Conservation (phyloP, 2,113 vertebrate species). For the Ophiodon elongatus region DNA sequence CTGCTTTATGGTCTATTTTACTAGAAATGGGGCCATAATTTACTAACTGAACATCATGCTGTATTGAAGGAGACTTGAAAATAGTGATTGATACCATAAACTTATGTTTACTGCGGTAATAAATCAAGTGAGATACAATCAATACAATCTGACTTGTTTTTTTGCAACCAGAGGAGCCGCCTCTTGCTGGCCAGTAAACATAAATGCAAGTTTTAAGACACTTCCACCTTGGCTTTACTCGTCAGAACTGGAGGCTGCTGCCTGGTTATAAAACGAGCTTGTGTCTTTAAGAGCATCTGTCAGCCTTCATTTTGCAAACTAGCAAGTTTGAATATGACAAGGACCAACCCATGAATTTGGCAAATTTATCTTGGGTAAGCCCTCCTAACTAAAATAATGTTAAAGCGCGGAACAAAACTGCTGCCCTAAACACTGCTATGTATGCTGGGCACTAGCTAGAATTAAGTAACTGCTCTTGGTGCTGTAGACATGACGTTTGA, state of each 20-base stretch:
- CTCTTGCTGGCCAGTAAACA: not conserved
- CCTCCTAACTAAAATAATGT: not conserved
- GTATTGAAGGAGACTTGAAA: too few species aligned
- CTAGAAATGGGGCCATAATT: too few species aligned
- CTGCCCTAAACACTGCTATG: not conserved
- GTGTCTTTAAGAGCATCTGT: not conserved
- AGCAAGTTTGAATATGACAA: not conserved
- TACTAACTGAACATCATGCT: too few species aligned
- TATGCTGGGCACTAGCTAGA: not conserved
- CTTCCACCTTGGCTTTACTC: too few species aligned
- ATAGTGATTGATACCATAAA: too few species aligned
- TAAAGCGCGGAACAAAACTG: not conserved
- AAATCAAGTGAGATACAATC: too few species aligned
- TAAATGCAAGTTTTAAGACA: not conserved
- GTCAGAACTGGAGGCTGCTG: too few species aligned
- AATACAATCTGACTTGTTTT: too few species aligned
- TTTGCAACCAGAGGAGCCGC: too few species aligned
- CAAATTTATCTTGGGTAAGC: not conserved
- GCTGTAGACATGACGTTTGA: too few species aligned
- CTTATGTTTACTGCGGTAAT: too few species aligned
- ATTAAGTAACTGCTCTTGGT: not conserved
- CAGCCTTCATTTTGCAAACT: constrained; percentile 1
- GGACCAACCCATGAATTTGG: not conserved
- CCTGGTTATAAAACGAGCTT: not conserved
- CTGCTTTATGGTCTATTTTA: too few species aligned